Base-by-base conservation (phyloP, 2,797 vertebrate genomes). In the Gambelia wislizenii region DNA sequence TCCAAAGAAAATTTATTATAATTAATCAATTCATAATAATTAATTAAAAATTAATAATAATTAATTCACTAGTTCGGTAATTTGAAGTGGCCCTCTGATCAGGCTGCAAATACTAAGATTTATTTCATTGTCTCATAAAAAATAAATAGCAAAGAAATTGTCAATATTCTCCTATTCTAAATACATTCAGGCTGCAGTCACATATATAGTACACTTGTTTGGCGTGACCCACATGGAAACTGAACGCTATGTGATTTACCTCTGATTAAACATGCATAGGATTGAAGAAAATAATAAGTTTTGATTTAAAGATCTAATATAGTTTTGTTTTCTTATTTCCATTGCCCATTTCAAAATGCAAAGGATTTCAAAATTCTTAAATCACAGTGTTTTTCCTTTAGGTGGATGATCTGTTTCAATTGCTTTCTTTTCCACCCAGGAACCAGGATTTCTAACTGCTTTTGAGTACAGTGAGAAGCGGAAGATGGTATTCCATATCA, bases 401-500 rank as follows among this genome's bases (percentile, higher is more conserved):
- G 59, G 80, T 92, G 74, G n/a, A 91, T 89, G 47, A 83, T 81
- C 1, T 83, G 22, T 89, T 0, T 0, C 33, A 0, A 91, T 88
- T 84, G 77, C 9, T 89, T 90, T 95, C 92, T 39, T 88, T 36
- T 92, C 90, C 89, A 59, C 80, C 2, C 85, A 99, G 99, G 98
- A 97, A 92, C 97, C 97, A 89, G 99, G 99, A 88, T 99, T 99
- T 97, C 97, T 98, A 95, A 99, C 99, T 0, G 99, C 99, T 64
- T 99, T 98, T 94, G 98, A 99, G 88, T 99, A 99, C 91, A 98
- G 99, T 27, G 95, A 98, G 61, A 99, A 97, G 95, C 97, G 99
- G 92, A 99, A 98, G 96, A 98, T 98, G 96, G 98, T 99, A 91
- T 99, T 99, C 91, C 98, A 98, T 92, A 97, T 99, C 95, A 98